Base-by-base conservation (phyloP, 2,888 invertebrate species). In the Cylloceria caligata region DNA sequence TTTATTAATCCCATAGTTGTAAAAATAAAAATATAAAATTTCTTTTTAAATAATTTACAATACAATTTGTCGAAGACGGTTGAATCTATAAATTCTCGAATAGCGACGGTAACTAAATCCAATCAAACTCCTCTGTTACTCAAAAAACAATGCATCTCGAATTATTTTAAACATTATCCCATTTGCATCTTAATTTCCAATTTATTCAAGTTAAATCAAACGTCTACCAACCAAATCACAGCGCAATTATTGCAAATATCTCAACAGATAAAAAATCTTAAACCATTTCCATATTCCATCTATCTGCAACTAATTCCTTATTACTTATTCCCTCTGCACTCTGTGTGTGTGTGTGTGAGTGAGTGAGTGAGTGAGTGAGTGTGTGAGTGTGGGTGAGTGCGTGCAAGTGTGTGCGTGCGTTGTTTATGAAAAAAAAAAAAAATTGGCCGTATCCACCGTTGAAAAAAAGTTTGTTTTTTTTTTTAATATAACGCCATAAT, bases 391-490 rank as follows among this genome's bases (percentile, higher is more conserved):
- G 24, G 24, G 24, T n/a, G n/a, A n/a, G n/a, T n/a, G n/a, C n/a
- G n/a, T n/a, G n/a, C n/a, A n/a, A 7, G 30, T 72, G 42, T 72
- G 24, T 74, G 64, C 64, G 39, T 64, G 49, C 64, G 9, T 45
- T 60, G 39, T 45, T n/a, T 27, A 45, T 57, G 36, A 30, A 24
- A 79, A 16, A 57, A 57, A 36, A 71, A 45, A 68, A 69, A 47
- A 30, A 21, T 42, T 21, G 60, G 19, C 69, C 55, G 68, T 27
- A 65, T 75, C 39, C 80, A 36, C 47, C 19, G 27, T 60, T 27
- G 62, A 68, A 72, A 68, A 36, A 45, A 60, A 27, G n/a, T n/a
- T n/a, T n/a, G n/a, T n/a, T n/a, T n/a, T n/a, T n/a, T n/a, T n/a
- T n/a, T n/a, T n/a, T n/a, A n/a, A n/a, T n/a, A 24, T 36, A 19